Percentiles rank a stretch among this genome's conserved stretches.
phyloP scores from a whole-genome alignment of 2,113 vertebrate species.

The Callospermophilus lateralis region DNA sequence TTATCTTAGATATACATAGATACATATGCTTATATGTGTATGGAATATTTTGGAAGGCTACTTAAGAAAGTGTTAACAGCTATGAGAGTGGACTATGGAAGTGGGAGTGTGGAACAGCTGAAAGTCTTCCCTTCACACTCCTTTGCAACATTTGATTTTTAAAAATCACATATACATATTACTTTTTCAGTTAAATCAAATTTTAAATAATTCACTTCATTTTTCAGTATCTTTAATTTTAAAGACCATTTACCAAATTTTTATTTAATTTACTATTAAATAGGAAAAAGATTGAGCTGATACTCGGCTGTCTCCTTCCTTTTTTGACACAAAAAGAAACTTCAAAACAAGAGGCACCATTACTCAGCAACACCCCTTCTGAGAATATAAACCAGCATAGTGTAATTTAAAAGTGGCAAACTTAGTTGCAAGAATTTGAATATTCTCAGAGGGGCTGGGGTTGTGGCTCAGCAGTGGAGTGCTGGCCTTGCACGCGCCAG shows the following conservation, averaged over 20 bases:
- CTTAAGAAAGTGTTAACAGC: conserved; percentile 26
- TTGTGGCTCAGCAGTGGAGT: too few species aligned
- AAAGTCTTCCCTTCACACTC: neutral
- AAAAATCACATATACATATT: neutral
- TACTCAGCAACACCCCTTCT: neutral
- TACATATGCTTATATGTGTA: neutral
- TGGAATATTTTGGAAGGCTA: conserved; percentile 23
- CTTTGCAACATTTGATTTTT: conserved; percentile 36
- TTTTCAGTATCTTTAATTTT: conserved; percentile 59
- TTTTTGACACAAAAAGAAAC: conserved; percentile 53
- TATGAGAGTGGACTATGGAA: neutral
- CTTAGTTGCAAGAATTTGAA: conserved; percentile 26
- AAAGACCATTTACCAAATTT: conserved; percentile 46
- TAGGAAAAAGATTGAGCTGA: neutral
- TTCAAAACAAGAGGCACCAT: conserved; percentile 36
- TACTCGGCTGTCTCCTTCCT: neutral
- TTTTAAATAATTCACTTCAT: conserved; percentile 55
- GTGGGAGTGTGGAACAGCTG: neutral
- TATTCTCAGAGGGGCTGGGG: too few species aligned
- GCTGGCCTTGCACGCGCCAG: too few species aligned
- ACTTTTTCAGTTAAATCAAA: conserved; percentile 36
- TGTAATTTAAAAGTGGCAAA: neutral
- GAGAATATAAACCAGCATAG: neutral
- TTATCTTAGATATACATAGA: neutral
- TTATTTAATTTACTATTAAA: conserved; percentile 22